Conservation (phyloP, 2,797 vertebrate species). For the Pseudopleuronectes americanus region DNA sequence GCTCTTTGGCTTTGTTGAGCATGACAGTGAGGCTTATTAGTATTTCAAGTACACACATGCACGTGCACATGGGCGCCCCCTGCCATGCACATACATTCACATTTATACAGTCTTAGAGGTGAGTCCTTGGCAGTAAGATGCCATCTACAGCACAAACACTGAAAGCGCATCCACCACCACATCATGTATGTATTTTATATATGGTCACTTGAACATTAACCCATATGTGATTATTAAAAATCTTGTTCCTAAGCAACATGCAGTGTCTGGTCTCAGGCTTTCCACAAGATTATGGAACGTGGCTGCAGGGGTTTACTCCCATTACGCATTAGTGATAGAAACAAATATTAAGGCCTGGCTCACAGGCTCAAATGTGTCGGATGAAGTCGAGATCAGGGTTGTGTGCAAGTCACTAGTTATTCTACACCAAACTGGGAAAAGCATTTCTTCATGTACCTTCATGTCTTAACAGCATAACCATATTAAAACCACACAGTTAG, state of each 20-base stretch:
- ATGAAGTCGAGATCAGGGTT: neutral
- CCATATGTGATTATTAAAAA: neutral
- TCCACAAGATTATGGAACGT: no score
- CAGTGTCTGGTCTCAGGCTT: no score
- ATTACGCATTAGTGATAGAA: neutral
- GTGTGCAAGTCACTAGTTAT: neutral
- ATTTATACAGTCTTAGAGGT: neutral
- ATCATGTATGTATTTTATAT: neutral
- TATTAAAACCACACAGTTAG: no score
- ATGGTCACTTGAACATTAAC: neutral
- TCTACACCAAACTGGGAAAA: neutral
- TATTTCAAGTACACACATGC: conserved; percentile 25
- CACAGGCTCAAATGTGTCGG: neutral
- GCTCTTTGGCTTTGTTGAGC: conserved; percentile 61
- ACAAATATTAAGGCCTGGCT: neutral
- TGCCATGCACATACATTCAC: conserved; percentile 2
- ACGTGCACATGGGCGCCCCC: neutral
- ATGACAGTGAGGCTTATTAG: conserved; percentile 37
- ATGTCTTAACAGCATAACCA: no score
- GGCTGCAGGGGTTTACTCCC: neutral
- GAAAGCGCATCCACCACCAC: neutral
- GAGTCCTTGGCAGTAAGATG: conserved; percentile 6
- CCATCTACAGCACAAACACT: conserved; percentile 46
- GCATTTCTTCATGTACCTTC: neutral
- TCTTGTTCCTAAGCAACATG: neutral